Evolutionary conservation across 2,113 vertebrate genomes (phyloP).

Genomic region (Tragelaphus imberbis): DNA sequence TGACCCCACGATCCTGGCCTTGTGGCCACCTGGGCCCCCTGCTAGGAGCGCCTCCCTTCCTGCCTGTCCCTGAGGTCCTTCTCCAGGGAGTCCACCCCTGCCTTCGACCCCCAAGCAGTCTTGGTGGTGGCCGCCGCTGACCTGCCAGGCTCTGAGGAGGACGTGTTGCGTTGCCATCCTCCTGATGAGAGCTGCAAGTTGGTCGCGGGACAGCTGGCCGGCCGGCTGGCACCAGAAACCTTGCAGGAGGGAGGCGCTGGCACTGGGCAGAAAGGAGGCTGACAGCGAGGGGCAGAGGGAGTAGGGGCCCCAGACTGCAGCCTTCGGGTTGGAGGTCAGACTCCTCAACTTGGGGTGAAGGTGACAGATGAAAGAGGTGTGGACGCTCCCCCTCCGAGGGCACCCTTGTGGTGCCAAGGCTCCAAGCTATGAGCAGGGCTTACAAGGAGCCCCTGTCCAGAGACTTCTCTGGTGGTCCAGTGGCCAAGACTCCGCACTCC

Average conservation of each 20-base stretch:
- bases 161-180: not conserved
- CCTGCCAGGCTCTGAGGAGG: slow-evolving; percentile 72
- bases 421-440: not conserved
- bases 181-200: slow-evolving; percentile 44
- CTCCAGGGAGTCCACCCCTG: not conserved
- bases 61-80: not conserved
- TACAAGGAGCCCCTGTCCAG: not conserved
- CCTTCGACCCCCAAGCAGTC: accelerated
- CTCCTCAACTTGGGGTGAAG: not conserved
- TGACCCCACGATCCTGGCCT: accelerated
- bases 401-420: not conserved
- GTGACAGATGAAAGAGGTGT: not conserved
- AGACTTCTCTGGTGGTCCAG: not conserved
- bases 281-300: accelerated
- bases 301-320: not conserved
- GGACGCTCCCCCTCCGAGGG: accelerated
- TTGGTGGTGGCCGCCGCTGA: not conserved
- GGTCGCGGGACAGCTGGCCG: slow-evolving; percentile 2
- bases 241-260: slow-evolving; percentile 7
- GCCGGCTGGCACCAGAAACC: slow-evolving; percentile 68
- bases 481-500: not conserved
- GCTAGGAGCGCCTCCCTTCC: not conserved
- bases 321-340: not conserved
- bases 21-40: not conserved
- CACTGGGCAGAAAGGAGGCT: not conserved